Conservation (phyloP, 2,797 vertebrate genomes). For the Capromys pilorides region DNA sequence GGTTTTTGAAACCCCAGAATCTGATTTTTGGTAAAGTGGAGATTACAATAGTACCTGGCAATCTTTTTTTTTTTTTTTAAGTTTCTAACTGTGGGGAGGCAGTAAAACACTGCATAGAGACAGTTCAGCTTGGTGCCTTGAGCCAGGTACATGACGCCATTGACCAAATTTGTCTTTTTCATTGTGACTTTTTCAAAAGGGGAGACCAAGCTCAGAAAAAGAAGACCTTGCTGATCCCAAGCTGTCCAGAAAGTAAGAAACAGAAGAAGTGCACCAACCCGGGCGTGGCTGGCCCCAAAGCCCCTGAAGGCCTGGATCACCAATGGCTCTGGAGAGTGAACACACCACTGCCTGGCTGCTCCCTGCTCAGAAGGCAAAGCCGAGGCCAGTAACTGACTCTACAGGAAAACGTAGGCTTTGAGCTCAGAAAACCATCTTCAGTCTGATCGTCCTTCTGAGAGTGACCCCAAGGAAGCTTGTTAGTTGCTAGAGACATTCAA, state of each 20-base stretch:
- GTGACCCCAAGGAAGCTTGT: background rate
- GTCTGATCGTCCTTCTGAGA: background rate
- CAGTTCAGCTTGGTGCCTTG: background rate
- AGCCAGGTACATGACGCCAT: fast-evolving
- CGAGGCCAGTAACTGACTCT: background rate
- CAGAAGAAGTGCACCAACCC: background rate
- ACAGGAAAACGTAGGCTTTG: background rate
- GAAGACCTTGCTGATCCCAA: background rate
- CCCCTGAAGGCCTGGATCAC: background rate
- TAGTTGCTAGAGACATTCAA: background rate
- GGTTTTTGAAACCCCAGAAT: background rate
- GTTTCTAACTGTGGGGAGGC: background rate
- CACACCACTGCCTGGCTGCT: background rate
- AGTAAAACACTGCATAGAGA: background rate
- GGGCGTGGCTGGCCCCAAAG: background rate
- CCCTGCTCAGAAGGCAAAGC: background rate
- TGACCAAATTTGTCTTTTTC: background rate
- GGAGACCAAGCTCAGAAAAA: background rate
- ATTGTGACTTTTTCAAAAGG: background rate
- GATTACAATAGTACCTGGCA: background rate
- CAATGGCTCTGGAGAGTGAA: background rate
- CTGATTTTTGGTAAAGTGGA: background rate
- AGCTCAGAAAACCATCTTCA: background rate
- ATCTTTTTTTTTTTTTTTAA: background rate
- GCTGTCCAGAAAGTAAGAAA: background rate